A percentile compares a stretch with the other conserved stretches of the same genome.
These are phyloP conservation scores for Salminus brasiliensis DNA, from an alignment of 2,113 vertebrate species.

Conservation along the genomic window DNA sequence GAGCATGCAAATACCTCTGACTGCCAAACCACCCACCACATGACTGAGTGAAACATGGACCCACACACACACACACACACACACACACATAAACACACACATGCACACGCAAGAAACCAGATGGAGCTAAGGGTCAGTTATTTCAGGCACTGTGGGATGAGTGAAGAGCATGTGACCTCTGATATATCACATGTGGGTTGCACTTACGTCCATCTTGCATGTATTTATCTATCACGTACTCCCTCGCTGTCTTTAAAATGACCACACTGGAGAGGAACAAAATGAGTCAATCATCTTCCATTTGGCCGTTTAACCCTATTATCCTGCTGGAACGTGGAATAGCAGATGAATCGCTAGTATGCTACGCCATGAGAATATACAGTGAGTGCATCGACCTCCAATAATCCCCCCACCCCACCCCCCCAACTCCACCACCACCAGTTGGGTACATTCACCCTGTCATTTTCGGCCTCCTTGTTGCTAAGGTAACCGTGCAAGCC, in stretches of 20 bases:
- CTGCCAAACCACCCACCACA: constrained; percentile 51
- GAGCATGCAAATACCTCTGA: constrained; percentile 52
- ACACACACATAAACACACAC: background rate
- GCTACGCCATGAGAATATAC: background rate
- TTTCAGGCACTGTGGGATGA: constrained; percentile 32
- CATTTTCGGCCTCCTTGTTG: background rate
- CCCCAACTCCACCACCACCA: background rate
- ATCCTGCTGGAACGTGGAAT: background rate
- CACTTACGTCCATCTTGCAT: background rate
- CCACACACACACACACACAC: constrained; percentile 1
- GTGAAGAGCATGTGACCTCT: constrained; percentile 1
- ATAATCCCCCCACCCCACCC: too few species aligned
- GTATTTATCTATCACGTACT: constrained; percentile 15
- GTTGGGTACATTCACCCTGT: background rate
- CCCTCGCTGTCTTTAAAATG: background rate
- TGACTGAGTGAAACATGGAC: constrained; percentile 27
- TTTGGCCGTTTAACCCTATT: background rate
- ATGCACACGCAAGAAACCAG: constrained; percentile 19
- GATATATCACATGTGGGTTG: constrained; percentile 31
- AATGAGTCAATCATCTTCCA: background rate
- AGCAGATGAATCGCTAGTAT: background rate
- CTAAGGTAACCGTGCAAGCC: background rate
- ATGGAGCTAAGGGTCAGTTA: constrained; percentile 42
- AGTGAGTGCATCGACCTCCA: too few species aligned
- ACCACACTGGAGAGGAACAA: background rate